Evolutionary conservation across 53 echinoderm and acorn worm genomes (phyloP), one percentile per base, ranked within the genome.

Genomic region (Temnopleurus reevesii): DNA sequence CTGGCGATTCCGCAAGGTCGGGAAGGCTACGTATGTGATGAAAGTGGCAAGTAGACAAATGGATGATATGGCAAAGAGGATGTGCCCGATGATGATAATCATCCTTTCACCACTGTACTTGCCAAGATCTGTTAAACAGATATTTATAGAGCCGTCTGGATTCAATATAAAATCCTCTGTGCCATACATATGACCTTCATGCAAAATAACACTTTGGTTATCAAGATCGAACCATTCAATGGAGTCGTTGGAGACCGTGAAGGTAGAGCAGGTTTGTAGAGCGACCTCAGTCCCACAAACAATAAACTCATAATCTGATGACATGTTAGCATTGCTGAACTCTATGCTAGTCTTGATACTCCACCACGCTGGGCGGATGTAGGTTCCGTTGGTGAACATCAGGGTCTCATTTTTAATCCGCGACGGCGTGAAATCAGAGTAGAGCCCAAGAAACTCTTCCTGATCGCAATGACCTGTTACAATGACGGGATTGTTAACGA

Each of bases 1-100:
- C 27, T 83, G 83, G 34, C 83, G 83, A 41, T 83, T 83, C 57
- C 83, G 55, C 31, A 83, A 34, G 12, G 54, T 54, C 8, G 83
- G 15, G 41, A 83, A 83, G 28, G 43, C 31, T 21, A n/a, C 0
- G 58, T 83, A 83, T 18, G 58, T 57, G 0, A 83, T 34, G 21
- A 83, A 27, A 15, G 83, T 83, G 17, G 83, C 83, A 18, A 83
- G 33, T 10, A 83, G 83, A 35, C 18, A 55, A 2, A 56, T 12
- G 18, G 55, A 56, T 34, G 83, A 83, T 30, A 83, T 57, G 55
- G 34, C 83, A 24, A 83, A 36, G 6, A 83, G 34, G 19, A 83
- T 38, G n/a, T 56, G 34, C 35, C 58, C 83, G 18, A 57, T 5
- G 31, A 83, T 83, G 21, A 27, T 41, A 33, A 56, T 8, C 15